A percentile compares a stretch with the other conserved stretches of the same genome.
phyloP scores from a whole-genome alignment of 2,797 vertebrate genomes.

The Cirrhinus mrigala region DNA sequence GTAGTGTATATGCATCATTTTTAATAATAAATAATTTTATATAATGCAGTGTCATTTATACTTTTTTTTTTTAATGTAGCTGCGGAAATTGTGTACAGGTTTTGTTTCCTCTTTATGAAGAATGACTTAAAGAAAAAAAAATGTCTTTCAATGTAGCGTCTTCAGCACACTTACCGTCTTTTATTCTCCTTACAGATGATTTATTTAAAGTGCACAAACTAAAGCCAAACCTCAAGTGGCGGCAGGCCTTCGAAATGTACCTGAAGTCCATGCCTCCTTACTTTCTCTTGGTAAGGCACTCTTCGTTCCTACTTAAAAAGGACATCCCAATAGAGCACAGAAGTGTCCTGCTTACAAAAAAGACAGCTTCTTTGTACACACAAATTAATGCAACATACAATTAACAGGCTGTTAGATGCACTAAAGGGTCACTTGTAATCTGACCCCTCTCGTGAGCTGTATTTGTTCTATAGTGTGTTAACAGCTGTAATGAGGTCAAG shows the following conservation, averaged over 20 bases:
- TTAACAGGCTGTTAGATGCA: neutral
- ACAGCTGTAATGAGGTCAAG: slow-evolving; percentile 47
- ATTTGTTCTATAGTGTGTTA: slow-evolving; percentile 22
- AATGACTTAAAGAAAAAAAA: no score
- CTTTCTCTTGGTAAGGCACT: slow-evolving; percentile 89
- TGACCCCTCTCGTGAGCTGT: slow-evolving; percentile 19
- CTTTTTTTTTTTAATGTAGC: neutral
- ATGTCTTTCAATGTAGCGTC: no score
- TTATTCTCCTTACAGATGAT: slow-evolving; percentile 84
- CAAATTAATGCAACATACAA: neutral
- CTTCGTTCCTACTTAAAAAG: neutral
- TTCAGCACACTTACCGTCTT: neutral
- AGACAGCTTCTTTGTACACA: neutral
- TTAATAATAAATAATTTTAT: no score
- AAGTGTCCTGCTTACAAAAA: slow-evolving; percentile 1
- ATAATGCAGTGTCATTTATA: neutral
- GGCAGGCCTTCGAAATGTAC: slow-evolving; percentile 96
- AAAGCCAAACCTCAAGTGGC: slow-evolving; percentile 98
- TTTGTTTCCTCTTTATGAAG: neutral
- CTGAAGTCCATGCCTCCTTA: slow-evolving; percentile 98
- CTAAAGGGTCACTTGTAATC: slow-evolving; percentile 25
- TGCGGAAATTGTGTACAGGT: neutral
- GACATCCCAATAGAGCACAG: neutral
- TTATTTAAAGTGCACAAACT: slow-evolving; percentile 99
- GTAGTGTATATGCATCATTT: no score